Base-by-base conservation (phyloP, 1,140 invertebrate genomes). In the Hycleus phaleratus region DNA sequence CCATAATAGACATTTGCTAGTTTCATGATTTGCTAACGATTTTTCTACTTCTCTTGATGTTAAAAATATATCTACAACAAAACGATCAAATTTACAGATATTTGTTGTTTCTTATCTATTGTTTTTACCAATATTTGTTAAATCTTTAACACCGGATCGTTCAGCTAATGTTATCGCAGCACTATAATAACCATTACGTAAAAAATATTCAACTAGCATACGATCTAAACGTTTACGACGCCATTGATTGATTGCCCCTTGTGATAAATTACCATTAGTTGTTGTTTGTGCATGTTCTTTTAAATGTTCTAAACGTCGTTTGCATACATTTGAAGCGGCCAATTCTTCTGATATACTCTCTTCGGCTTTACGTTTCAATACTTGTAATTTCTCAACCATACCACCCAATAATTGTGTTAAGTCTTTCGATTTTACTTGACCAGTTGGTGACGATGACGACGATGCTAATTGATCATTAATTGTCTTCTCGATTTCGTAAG, bases 201-300 rank as follows among this genome's bases (percentile, higher is more conserved):
- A 80, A 67, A 96, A 92, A 76, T 98, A 95, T 73, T 99, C 96
- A 10, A 98, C 92, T 8, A 98, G 77, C 87, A 98, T 92, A 49
- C 96, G 81, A 76, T 98, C 94, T 18, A 98, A 73, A 48, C 95
- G 83, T 49, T 90, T 88, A 58, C 89, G 83, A 56, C 89, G 84
- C 93, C 93, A 98, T 63, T 87, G 85, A 73, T 85, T 88, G 44
- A 85, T 74, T 5, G 82, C 76, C 0, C 79, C 81, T 65, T 82
- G 72, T 39, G 74, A 74, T 46, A 68, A 18, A 0, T 45, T 58
- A n/a, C 68, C 68, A 11, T 42, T 52, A 8, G 65, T 46, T 46
- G 78, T 76, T 24, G 76, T 68, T 12, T 75, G 73, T 10, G 77
- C 75, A 60, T 91, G 87, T 66, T 91, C 89, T 68, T 95, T 95